Percentiles rank a stretch among this genome's conserved stretches.
These are phyloP conservation scores for Andrena trimmerana DNA, from an alignment of 2,888 invertebrate genomes.

Conservation along the genomic window DNA sequence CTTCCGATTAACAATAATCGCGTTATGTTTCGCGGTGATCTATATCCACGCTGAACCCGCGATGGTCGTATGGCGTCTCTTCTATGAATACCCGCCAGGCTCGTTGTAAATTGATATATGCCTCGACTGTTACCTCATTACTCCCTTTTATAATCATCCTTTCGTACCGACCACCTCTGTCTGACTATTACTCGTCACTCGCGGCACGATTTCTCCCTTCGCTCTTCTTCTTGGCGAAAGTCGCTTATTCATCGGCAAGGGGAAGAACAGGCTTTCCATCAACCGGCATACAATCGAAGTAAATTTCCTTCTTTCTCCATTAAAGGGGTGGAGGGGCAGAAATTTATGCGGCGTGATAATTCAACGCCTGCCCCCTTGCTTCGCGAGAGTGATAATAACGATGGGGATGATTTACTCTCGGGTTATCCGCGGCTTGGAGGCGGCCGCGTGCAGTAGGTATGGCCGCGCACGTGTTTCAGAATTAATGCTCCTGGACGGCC, in stretches of 20 bases:
- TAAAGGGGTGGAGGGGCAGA: background rate
- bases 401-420: conserved; percentile 47
- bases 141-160: too few species aligned
- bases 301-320: conserved; percentile 7
- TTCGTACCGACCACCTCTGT: background rate
- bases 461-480: conserved; percentile 55
- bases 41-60: background rate
- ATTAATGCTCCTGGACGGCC: conserved; percentile 67
- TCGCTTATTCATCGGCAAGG: background rate
- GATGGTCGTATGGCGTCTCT: background rate
- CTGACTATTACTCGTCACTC: too few species aligned
- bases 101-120: background rate
- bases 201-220: background rate
- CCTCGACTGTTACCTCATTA: background rate
- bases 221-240: background rate
- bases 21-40: conserved; percentile 12
- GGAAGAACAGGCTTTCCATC: background rate
- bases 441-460: background rate
- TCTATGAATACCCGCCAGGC: background rate
- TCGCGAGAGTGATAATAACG: conserved; percentile 52
- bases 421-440: conserved; percentile 30
- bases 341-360: conserved; percentile 53
- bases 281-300: background rate
- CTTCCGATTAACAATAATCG: conserved; percentile 60
- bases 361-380: conserved; percentile 45